Base-by-base conservation (phyloP, 2,888 invertebrate genomes). In the Lissocephala sabroskyi region DNA sequence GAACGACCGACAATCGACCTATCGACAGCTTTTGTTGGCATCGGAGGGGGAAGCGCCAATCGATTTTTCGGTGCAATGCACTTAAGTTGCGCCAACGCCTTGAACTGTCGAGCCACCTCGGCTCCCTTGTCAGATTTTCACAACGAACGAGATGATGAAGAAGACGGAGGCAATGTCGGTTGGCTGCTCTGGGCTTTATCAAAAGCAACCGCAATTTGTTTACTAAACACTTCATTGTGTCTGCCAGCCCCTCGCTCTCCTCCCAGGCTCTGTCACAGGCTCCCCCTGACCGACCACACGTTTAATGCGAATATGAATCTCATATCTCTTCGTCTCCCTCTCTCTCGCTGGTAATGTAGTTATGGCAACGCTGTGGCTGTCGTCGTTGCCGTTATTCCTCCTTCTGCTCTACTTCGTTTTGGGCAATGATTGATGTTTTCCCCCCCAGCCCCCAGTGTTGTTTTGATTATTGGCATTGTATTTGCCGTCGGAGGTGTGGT, bases 31-130 rank as follows among this genome's bases (percentile, higher is more conserved):
- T n/a, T n/a, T n/a, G n/a, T n/a, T n/a, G n/a, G n/a, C n/a, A n/a
- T n/a, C n/a, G n/a, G n/a, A n/a, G n/a, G n/a, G n/a, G n/a, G n/a
- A n/a, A n/a, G n/a, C 62, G 59, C 68, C 74, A 73, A 70, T 70
- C 73, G 76, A 76, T 76, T 65, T 76, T 73, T 73, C 74, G 65
- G 71, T 76, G 70, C 76, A 71, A 59, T 71, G 71, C 65, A 73
- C 76, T 73, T 73, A 75, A 23, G 13, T 13, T 26, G 11, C 37
- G 18, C 19, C 18, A 37, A 37, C 37, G 37, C 37, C 37, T 37
- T 37, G 10, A 16, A 13, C 23, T 3, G 7, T 23, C 4, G 23
- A 23, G 3, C 7, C 23, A 3, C 17, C 37, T 37, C 19, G 37
- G n/a, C 37, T 37, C n/a, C n/a, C n/a, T 37, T 37, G 18, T 37